Percentiles rank a stretch among this genome's conserved stretches.
Conservation (phyloP, 2,888 invertebrate genomes). For the Halocaridina rubra region DNA sequence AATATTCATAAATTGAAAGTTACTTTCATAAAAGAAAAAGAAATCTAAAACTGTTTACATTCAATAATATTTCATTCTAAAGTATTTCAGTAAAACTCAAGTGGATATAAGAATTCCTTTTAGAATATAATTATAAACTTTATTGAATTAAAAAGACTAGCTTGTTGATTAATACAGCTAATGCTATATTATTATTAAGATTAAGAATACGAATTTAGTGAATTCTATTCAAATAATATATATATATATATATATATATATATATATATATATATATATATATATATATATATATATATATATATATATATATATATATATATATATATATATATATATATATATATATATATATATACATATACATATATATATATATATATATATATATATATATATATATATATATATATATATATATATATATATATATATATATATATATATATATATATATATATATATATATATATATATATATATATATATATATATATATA, state of each 20-base stretch:
- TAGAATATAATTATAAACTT: too few relatives aligned
- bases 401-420: neutral
- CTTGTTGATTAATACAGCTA: too few relatives aligned
- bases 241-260: neutral
- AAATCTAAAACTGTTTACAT: too few relatives aligned
- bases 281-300: neutral
- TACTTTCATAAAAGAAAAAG: too few relatives aligned
- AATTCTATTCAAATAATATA: neutral
- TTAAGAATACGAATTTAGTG: neutral
- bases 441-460: neutral
- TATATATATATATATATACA: neutral
- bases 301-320: neutral
- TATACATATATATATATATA: neutral
- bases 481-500: neutral
- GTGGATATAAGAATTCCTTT: too few relatives aligned
- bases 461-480: neutral
- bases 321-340: neutral
- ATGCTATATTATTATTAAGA: too few relatives aligned
- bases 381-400: neutral
- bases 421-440: neutral
- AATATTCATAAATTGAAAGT: too few relatives aligned
- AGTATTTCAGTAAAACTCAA: too few relatives aligned
- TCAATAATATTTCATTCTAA: too few relatives aligned
- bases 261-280: neutral
- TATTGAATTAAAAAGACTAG: too few relatives aligned